Evolutionary conservation across 2,113 vertebrate genomes (phyloP).

Genomic region (Dolichotis patagonum): DNA sequence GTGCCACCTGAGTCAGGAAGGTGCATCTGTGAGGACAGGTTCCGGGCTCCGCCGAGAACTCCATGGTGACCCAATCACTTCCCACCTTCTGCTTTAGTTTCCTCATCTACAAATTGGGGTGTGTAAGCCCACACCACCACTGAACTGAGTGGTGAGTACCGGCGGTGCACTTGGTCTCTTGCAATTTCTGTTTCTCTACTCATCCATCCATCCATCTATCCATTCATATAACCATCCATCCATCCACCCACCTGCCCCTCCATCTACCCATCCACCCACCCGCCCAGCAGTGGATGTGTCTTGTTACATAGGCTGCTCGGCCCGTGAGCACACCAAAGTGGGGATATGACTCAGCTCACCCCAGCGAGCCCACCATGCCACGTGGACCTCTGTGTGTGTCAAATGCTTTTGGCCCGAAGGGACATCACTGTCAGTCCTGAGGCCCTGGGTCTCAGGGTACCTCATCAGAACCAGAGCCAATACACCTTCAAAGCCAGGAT

Average conservation of each 20-base stretch:
- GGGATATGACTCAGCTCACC: neutral
- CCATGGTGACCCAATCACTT: accelerated
- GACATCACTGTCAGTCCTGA: neutral
- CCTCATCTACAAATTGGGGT: neutral
- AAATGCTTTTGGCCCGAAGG: neutral
- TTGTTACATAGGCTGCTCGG: neutral
- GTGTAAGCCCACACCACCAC: neutral
- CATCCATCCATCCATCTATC: accelerated
- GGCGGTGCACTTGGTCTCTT: accelerated
- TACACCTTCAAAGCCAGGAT: neutral
- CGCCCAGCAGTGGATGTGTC: neutral
- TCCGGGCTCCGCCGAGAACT: neutral
- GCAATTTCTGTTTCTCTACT: neutral
- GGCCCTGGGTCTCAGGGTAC: neutral
- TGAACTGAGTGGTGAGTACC: neutral
- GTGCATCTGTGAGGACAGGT: neutral
- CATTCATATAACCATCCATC: neutral
- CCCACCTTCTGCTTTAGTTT: neutral
- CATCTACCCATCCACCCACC: neutral
- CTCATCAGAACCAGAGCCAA: neutral
- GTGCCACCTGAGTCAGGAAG: neutral
- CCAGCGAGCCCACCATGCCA: no score
- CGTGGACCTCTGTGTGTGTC: neutral
- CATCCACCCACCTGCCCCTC: neutral
- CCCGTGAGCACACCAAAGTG: neutral